Conservation (phyloP, 37 sponge, comb jelly and placozoan species). For the Amphimedon queenslandica region DNA sequence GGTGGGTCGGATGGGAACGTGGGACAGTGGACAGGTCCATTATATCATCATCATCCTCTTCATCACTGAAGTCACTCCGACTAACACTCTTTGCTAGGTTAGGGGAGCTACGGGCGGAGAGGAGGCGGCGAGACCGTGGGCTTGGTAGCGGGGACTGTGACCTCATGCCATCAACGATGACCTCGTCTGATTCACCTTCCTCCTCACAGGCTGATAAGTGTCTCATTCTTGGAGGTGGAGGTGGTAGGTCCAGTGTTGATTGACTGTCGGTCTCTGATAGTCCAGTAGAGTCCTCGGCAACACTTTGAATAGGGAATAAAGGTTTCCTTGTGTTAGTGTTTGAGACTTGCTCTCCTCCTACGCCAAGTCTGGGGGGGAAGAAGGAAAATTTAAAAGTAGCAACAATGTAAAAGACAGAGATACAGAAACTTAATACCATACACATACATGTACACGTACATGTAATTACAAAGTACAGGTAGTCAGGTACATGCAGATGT, state of each 20-base stretch:
- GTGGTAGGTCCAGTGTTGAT: neutral
- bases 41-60: constrained; percentile 67
- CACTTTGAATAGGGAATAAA: constrained; percentile 36
- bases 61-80: constrained; percentile 70
- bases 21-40: constrained; percentile 53
- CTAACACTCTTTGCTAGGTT: constrained; percentile 18
- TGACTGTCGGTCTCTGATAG: neutral
- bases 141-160: constrained; percentile 4
- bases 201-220: constrained; percentile 69
- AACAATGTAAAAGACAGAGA: no score
- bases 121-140: constrained; percentile 31
- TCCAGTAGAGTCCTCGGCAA: neutral
- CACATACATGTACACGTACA: no score
- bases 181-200: constrained; percentile 58
- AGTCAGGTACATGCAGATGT: no score
- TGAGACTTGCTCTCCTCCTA: constrained; percentile 27
- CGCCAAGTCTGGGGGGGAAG: constrained; percentile 6
- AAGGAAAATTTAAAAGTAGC: constrained; percentile 1
- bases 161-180: constrained; percentile 2
- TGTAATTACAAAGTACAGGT: no score
- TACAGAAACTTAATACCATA: no score
- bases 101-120: constrained; percentile 33
- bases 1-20: neutral
- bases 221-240: neutral
- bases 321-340: constrained; percentile 31